A percentile compares a stretch with the other conserved stretches of the same genome.
Conservation (phyloP, 2,888 invertebrate genomes). For the Quadriops clusia region DNA sequence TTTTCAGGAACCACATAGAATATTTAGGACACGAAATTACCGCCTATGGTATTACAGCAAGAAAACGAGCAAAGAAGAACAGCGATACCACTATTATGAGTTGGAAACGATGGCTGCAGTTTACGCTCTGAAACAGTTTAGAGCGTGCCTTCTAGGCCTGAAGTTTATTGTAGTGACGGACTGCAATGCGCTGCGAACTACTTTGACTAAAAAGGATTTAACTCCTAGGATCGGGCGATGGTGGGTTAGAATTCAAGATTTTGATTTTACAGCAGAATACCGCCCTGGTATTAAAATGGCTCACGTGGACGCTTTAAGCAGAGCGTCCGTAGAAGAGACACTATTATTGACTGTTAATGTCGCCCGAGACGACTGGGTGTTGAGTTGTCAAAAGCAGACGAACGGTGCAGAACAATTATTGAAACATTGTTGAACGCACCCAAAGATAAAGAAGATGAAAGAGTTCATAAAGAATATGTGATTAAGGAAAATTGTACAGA, state of each 20-base stretch:
- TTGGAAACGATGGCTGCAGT: slow-evolving; percentile 17
- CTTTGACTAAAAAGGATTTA: slow-evolving; percentile 18
- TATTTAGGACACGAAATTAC: slow-evolving; percentile 14
- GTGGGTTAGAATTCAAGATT: slow-evolving; percentile 25
- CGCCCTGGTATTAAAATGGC: slow-evolving; percentile 22
- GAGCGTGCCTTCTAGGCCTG: slow-evolving; percentile 17
- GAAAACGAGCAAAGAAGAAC: slow-evolving; percentile 8
- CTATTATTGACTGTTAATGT: too few species aligned
- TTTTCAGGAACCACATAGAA: slow-evolving; percentile 10
- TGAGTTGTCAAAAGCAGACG: too few species aligned
- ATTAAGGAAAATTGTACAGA: slow-evolving; percentile 10
- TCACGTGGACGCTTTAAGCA: slow-evolving; percentile 16
- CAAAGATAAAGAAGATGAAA: slow-evolving; percentile 10
- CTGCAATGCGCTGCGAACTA: slow-evolving; percentile 17
- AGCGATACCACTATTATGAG: slow-evolving; percentile 14
- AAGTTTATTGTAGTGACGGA: slow-evolving; percentile 19
- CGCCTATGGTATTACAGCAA: slow-evolving; percentile 11
- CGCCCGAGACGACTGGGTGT: too few species aligned
- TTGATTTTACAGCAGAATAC: slow-evolving; percentile 22
- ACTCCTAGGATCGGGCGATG: slow-evolving; percentile 24
- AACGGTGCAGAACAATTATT: too few species aligned
- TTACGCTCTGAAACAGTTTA: slow-evolving; percentile 14
- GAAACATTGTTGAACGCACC: slow-evolving; percentile 11
- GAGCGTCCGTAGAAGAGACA: too few species aligned
- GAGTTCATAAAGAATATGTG: slow-evolving; percentile 12